Evolutionary conservation across 2,113 vertebrate species (phyloP).

Genomic region (Lagopus leucura): DNA sequence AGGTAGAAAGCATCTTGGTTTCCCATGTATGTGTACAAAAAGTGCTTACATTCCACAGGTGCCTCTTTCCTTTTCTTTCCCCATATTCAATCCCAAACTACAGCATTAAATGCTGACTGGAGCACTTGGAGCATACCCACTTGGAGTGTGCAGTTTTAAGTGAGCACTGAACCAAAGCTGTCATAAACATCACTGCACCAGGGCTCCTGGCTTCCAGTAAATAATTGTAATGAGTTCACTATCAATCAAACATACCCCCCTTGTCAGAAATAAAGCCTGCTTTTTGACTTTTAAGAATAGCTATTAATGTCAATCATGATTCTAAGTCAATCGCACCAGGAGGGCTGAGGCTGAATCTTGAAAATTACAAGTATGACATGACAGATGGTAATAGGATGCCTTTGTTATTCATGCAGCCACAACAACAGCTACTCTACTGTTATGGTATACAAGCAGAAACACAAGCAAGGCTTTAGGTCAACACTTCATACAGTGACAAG

Average conservation of each 20-base stretch:
- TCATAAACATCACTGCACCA: not conserved
- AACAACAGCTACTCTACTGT: constrained; percentile 12
- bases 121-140: rapidly evolving
- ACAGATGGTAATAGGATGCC: constrained; percentile 48
- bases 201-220: not conserved
- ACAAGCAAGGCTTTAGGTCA: constrained; percentile 33
- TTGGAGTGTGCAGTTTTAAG: not conserved
- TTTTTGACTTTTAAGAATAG: constrained; percentile 33
- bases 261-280: constrained; percentile 22
- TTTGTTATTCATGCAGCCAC: constrained; percentile 1
- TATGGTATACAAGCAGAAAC: constrained; percentile 16
- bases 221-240: constrained; percentile 24
- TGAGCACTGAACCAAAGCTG: constrained; percentile 8
- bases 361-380: constrained; percentile 15
- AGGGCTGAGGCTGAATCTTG: not conserved
- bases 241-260: not conserved
- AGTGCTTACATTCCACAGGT: not conserved
- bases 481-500: not conserved
- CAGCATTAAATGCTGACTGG: not conserved
- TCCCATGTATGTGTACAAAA: not conserved
- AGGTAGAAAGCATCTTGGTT: not conserved
- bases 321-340: not conserved
- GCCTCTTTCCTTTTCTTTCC: not conserved
- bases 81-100: not conserved
- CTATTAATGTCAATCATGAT: constrained; percentile 40